Percentiles rank a stretch among this genome's conserved stretches.
Evolutionary conservation across 2,113 vertebrate species (phyloP).

Genomic region (Mesocricetus auratus): DNA sequence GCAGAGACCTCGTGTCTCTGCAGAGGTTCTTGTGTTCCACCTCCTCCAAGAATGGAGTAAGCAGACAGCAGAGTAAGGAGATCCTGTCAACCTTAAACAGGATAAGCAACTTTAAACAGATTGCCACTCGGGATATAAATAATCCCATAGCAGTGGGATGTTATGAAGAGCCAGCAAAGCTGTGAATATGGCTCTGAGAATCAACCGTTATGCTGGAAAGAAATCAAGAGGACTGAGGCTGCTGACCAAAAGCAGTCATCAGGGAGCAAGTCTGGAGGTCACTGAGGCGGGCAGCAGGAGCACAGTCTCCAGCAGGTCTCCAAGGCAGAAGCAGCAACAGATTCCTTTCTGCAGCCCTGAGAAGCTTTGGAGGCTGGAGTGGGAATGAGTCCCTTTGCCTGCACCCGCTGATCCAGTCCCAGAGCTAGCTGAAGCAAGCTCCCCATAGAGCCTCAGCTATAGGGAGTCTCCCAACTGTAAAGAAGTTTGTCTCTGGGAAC

Average conservation of each 20-base stretch:
- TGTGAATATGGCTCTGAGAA: not conserved
- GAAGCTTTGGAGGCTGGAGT: not conserved
- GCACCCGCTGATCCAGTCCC: not conserved
- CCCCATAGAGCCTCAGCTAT: not conserved
- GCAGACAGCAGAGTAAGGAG: not conserved
- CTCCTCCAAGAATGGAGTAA: not conserved
- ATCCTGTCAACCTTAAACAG: not conserved
- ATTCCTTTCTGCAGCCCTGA: not conserved
- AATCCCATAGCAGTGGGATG: too few species aligned
- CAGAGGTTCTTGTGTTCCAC: not conserved
- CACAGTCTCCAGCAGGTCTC: not conserved
- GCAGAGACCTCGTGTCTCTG: not conserved
- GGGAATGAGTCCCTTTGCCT: not conserved
- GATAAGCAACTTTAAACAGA: not conserved
- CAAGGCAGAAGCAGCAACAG: not conserved
- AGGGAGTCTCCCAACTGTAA: not conserved
- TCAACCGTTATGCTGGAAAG: not conserved
- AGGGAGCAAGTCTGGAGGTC: not conserved
- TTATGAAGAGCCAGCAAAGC: not conserved
- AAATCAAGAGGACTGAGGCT: not conserved
- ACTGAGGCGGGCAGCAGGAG: not conserved
- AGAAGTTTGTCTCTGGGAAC: not conserved
- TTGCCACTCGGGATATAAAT: not conserved
- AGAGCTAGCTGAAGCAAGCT: not conserved
- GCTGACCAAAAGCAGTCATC: not conserved